Conservation (phyloP, 2,113 vertebrate genomes). For the Anhinga anhinga region DNA sequence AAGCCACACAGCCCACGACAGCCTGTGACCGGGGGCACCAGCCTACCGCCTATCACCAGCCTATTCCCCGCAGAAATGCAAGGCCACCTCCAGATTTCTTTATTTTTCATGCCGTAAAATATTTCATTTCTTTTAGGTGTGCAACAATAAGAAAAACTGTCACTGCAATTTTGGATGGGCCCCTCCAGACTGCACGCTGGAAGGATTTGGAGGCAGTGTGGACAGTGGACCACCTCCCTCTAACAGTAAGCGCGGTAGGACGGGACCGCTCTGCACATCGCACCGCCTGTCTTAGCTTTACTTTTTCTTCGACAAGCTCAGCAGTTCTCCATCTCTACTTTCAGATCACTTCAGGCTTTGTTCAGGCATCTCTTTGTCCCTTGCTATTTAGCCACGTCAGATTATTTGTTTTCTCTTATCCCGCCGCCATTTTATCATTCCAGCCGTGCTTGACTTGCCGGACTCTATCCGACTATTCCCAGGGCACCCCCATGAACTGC, state of each 20-base stretch:
- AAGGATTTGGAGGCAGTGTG: conserved; percentile 37
- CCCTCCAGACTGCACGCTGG: not conserved
- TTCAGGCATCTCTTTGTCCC: not conserved
- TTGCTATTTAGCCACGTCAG: not conserved
- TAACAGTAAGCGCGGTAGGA: not conserved
- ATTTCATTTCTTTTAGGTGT: not conserved
- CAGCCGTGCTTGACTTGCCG: not conserved
- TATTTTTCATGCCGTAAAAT: not conserved
- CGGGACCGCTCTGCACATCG: not conserved
- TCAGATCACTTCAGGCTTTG: too few species aligned
- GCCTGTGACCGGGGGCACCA: not conserved
- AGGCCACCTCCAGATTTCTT: fast-evolving
- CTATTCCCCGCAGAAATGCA: not conserved
- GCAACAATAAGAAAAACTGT: conserved; percentile 51
- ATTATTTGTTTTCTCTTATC: not conserved
- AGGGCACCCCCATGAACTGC: not conserved
- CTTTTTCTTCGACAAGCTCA: not conserved
- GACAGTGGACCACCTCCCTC: conserved; percentile 7
- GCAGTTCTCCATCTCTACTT: not conserved
- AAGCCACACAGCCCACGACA: fast-evolving
- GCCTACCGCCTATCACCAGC: not conserved
- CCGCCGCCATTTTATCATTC: too few species aligned
- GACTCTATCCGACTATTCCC: not conserved
- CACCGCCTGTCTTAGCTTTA: not conserved
- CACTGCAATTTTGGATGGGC: conserved; percentile 13